Base-by-base conservation (phyloP, 2,888 invertebrate genomes). In the Mamestra brassicae region DNA sequence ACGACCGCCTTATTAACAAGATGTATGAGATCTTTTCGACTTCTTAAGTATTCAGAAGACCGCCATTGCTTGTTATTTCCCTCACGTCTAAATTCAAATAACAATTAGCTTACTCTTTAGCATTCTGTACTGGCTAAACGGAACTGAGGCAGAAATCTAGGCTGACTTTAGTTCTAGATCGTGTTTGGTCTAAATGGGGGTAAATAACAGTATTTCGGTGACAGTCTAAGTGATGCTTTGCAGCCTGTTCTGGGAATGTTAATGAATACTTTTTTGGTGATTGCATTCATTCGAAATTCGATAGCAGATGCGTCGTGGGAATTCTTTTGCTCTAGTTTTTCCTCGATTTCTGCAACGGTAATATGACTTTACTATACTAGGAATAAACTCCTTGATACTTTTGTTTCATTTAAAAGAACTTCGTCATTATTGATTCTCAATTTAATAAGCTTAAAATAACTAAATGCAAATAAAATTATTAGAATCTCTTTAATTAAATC, bases 51-150 rank as follows among this genome's bases (percentile, higher is more conserved):
- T 86, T 90, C 90, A 81, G 77, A 84, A 86, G 83, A 85, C 88
- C 83, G 47, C 68, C 67, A 73, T 80, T 82, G 86, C 87, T 76
- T 79, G 76, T 72, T 78, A 90, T 88, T 85, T 88, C 70, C 78
- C 85, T 91, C 93, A 92, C 93, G 93, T 93, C 81, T 85, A 81
- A 61, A 92, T 92, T 93, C 92, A 92, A 93, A 93, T 94, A 94
- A 92, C 93, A 94, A 94, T 94, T 94, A 94, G 91, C 88, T 88
- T 79, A 86, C 88, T 83, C 78, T 81, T 91, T 88, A 87, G 89
- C 85, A 90, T 92, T 89, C 89, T 71, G 83, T 73, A 67, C 71
- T 71, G 69, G 80, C 63, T 69, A 80, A 80, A 74, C 77, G 76
- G 76, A 85, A 82, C 85, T 87, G 34, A 78, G 60, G 63, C 79